These are phyloP conservation scores for Aphis gossypii DNA, from an alignment of 1,140 invertebrate genomes.

Conservation along the genomic window DNA sequence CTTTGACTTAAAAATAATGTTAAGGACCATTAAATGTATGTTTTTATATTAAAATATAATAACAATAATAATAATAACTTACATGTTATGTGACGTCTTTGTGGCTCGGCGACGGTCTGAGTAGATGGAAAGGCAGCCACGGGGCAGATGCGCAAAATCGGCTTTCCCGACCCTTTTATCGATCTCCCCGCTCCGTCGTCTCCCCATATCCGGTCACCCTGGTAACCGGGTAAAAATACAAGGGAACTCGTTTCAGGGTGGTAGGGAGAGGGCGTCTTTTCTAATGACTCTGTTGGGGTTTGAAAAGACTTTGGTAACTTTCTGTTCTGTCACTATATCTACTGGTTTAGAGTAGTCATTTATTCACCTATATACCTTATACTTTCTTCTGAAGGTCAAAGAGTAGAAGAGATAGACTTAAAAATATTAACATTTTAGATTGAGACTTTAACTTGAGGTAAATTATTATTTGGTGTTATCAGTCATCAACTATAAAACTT, in stretches of 20 bases:
- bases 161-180: slow-evolving; percentile 57
- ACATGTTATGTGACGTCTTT: slow-evolving; percentile 37
- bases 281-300: slow-evolving; percentile 25
- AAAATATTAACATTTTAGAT: neutral
- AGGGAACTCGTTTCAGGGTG: slow-evolving; percentile 26
- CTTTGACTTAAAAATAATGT: neutral
- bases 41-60: neutral
- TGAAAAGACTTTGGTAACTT: slow-evolving; percentile 49
- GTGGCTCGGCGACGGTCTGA: slow-evolving; percentile 36
- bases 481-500: neutral
- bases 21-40: neutral
- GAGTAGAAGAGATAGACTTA: no score
- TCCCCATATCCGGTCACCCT: slow-evolving; percentile 25
- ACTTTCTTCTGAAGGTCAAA: neutral
- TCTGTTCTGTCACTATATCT: neutral
- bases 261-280: slow-evolving; percentile 15
- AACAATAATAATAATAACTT: slow-evolving; percentile 29
- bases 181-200: slow-evolving; percentile 52
- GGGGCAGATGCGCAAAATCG: slow-evolving; percentile 58
- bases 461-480: neutral
- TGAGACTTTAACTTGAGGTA: neutral
- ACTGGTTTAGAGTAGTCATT: neutral
- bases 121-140: slow-evolving; percentile 13
- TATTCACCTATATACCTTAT: neutral
- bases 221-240: slow-evolving; percentile 53